These are phyloP conservation scores for Penaeus chinensis DNA, from an alignment of 1,140 invertebrate genomes.

Conservation along the genomic window DNA sequence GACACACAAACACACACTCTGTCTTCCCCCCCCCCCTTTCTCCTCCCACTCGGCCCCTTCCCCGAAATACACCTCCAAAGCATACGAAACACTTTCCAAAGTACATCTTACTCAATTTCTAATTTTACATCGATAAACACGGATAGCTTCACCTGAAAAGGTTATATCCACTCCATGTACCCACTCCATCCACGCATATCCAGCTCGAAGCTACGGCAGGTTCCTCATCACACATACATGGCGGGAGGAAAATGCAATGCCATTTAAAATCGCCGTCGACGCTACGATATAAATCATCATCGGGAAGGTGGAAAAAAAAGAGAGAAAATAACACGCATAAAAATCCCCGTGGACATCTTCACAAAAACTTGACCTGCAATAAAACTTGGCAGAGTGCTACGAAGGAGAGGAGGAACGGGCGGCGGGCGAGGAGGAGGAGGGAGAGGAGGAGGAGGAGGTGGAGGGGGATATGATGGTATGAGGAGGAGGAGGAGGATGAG, in stretches of 20 bases:
- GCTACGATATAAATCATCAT: too few species aligned
- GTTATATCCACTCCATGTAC: background rate
- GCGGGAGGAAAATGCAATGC: background rate
- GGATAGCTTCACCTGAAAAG: background rate
- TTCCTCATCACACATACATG: background rate
- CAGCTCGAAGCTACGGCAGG: background rate
- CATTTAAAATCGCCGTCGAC: too few species aligned
- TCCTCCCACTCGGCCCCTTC: background rate
- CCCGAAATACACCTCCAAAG: background rate
- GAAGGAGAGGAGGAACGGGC: too few species aligned
- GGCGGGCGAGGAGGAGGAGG: too few species aligned
- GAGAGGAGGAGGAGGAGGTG: background rate
- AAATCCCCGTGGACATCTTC: too few species aligned
- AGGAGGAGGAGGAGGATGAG: background rate
- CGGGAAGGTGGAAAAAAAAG: too few species aligned
- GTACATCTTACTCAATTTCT: too few species aligned
- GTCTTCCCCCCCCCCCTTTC: too few species aligned
- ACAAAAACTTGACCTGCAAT: too few species aligned
- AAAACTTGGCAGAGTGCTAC: too few species aligned
- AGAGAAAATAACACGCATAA: too few species aligned
- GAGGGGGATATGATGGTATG: background rate
- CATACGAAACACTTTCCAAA: background rate
- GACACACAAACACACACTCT: background rate
- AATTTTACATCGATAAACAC: too few species aligned
- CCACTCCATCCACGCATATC: slow-evolving; percentile 8